Percentiles rank a stretch among this genome's conserved stretches.
phyloP scores from a whole-genome alignment of 2,113 vertebrate species.

The Hippoglossus stenolepis region DNA sequence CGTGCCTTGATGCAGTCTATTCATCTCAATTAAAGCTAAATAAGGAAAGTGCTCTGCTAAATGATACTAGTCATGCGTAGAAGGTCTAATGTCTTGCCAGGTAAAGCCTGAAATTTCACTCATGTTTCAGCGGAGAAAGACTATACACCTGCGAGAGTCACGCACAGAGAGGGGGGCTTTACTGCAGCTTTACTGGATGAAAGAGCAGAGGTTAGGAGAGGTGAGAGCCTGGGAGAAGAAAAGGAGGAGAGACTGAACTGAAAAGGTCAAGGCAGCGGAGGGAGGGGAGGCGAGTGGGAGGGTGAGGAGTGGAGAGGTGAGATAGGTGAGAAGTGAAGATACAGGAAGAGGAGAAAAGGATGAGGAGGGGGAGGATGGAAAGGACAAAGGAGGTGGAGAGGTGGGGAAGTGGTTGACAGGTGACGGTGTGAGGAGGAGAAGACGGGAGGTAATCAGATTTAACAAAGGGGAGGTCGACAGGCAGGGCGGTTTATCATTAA shows the following conservation, averaged over 20 bases:
- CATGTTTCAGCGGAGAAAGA: constrained; percentile 28
- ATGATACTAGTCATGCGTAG: constrained; percentile 31
- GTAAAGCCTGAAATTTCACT: constrained; percentile 43
- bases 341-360: constrained; percentile 5
- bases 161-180: constrained; percentile 5
- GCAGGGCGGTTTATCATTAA: not conserved
- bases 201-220: constrained; percentile 42
- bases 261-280: constrained; percentile 57
- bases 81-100: constrained; percentile 37
- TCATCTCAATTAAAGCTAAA: constrained; percentile 63
- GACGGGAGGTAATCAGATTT: constrained; percentile 33
- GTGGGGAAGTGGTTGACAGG: constrained; percentile 13
- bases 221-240: constrained; percentile 10
- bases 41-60: constrained; percentile 42
- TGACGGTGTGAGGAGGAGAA: constrained; percentile 11
- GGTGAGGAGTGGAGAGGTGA: constrained; percentile 28
- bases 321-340: constrained; percentile 5
- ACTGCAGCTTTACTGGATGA: constrained; percentile 30
- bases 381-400: constrained; percentile 27
- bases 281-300: constrained; percentile 3
- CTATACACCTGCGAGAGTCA: not conserved
- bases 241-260: constrained; percentile 22
- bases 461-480: constrained; percentile 19
- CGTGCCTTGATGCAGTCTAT: constrained; percentile 39
- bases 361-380: not conserved